Evolutionary conservation across 2,888 invertebrate species (phyloP).

Genomic region (Drosophila nigritarsus): DNA sequence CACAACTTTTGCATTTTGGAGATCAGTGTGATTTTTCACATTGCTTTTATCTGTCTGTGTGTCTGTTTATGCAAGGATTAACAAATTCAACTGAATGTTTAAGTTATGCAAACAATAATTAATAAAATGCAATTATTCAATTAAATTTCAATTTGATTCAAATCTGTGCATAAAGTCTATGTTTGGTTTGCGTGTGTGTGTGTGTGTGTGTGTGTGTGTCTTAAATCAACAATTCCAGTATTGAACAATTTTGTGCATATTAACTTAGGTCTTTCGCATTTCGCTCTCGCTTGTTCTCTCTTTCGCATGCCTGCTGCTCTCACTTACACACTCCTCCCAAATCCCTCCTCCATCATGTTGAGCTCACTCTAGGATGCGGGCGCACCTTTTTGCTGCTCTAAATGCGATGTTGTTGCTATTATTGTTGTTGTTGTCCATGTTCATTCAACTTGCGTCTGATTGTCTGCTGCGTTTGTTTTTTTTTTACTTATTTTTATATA

Average conservation of each 20-base stretch:
- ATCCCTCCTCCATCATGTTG: slow-evolving; percentile 1
- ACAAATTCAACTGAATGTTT: slow-evolving; percentile 2
- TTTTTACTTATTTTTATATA: slow-evolving; percentile 24
- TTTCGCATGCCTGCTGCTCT: neutral
- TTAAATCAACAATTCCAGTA: neutral
- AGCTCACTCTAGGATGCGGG: slow-evolving; percentile 37
- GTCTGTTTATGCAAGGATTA: slow-evolving; percentile 20
- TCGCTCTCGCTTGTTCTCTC: slow-evolving; percentile 8
- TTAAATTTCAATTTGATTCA: neutral
- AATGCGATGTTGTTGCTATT: slow-evolving; percentile 22
- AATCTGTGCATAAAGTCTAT: neutral
- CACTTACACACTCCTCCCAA: neutral
- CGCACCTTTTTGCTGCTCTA: slow-evolving; percentile 27
- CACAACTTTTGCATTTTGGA: slow-evolving; percentile 19
- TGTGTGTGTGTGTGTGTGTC: neutral
- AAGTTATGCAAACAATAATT: slow-evolving; percentile 29
- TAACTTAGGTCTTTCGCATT: neutral
- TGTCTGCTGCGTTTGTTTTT: slow-evolving; percentile 42
- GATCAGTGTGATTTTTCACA: slow-evolving; percentile 11
- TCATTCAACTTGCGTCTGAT: slow-evolving; percentile 69
- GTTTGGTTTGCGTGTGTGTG: neutral
- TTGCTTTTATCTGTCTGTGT: neutral
- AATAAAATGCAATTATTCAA: slow-evolving; percentile 5
- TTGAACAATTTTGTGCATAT: slow-evolving; percentile 6
- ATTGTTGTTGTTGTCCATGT: slow-evolving; percentile 41